phyloP scores from a whole-genome alignment of 2,797 vertebrate species.

The Neosalanx taihuensis region DNA sequence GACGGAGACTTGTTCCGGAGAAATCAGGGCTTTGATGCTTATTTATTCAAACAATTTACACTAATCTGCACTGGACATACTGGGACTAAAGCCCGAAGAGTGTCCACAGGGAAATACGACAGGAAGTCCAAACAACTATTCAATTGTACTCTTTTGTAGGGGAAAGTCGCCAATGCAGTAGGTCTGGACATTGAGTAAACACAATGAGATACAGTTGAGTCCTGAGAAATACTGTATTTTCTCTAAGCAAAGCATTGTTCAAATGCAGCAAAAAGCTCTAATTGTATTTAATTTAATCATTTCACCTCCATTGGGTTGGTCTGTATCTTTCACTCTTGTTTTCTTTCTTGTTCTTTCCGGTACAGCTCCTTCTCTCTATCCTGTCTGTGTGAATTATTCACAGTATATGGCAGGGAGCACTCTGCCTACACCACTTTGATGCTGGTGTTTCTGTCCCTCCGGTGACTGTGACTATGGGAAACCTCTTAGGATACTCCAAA shows the following conservation, averaged over 20 bases:
- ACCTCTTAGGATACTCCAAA: conserved; percentile 1
- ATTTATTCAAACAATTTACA: too few species aligned
- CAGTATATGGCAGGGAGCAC: not conserved
- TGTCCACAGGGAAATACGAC: too few species aligned
- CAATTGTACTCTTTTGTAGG: not conserved
- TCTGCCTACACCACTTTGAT: conserved; percentile 39
- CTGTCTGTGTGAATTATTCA: conserved; percentile 19
- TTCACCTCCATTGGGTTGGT: not conserved
- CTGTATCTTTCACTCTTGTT: not conserved
- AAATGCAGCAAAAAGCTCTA: too few species aligned
- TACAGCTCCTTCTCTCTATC: not conserved
- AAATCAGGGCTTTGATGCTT: not conserved
- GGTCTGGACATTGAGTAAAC: not conserved
- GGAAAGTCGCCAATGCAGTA: not conserved
- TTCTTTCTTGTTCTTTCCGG: too few species aligned
- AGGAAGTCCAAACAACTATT: too few species aligned
- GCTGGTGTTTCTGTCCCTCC: conserved; percentile 24
- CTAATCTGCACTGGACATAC: too few species aligned
- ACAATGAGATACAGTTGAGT: not conserved
- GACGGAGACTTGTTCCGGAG: not conserved
- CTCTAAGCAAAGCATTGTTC: too few species aligned
- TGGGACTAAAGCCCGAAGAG: too few species aligned
- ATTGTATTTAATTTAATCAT: not conserved
- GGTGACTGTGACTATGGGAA: not conserved
- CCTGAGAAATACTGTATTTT: not conserved